Conservation (phyloP, 2,113 vertebrate genomes). For the Charina bottae region DNA sequence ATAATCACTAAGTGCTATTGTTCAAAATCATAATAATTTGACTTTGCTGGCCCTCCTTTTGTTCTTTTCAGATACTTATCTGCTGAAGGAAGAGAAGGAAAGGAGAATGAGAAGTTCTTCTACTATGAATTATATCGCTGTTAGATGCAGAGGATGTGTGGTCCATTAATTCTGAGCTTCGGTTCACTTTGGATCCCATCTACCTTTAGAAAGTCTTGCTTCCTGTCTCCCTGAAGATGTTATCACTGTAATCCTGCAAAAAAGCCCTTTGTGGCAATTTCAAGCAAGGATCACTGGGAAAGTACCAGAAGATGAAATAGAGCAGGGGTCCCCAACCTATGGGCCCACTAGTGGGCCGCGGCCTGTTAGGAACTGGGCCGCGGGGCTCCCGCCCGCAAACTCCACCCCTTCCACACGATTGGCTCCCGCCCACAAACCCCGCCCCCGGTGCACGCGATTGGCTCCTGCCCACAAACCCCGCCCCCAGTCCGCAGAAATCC, state of each 20-base stretch:
- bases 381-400: too few relatives aligned
- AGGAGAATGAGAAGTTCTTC: constrained; percentile 30
- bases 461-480: too few relatives aligned
- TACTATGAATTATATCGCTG: constrained; percentile 14
- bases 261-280: constrained; percentile 25
- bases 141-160: constrained; percentile 41
- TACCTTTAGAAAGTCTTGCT: constrained; percentile 36
- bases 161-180: constrained; percentile 56
- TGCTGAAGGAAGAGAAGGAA: constrained; percentile 29
- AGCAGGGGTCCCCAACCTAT: too few relatives aligned
- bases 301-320: not conserved
- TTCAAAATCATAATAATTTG: constrained; percentile 43
- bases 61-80: constrained; percentile 47
- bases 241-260: constrained; percentile 16
- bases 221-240: constrained; percentile 31
- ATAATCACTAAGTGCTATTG: constrained; percentile 53
- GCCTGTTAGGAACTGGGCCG: too few relatives aligned
- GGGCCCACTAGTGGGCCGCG: too few relatives aligned
- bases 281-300: constrained; percentile 29
- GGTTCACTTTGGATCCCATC: constrained; percentile 6
- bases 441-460: too few relatives aligned
- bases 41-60: constrained; percentile 50
- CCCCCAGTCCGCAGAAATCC: too few relatives aligned
- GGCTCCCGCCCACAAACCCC: too few relatives aligned
- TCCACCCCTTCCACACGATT: too few relatives aligned